Base-by-base conservation (phyloP, 1,140 invertebrate species). In the Elymnias hypermnestra region DNA sequence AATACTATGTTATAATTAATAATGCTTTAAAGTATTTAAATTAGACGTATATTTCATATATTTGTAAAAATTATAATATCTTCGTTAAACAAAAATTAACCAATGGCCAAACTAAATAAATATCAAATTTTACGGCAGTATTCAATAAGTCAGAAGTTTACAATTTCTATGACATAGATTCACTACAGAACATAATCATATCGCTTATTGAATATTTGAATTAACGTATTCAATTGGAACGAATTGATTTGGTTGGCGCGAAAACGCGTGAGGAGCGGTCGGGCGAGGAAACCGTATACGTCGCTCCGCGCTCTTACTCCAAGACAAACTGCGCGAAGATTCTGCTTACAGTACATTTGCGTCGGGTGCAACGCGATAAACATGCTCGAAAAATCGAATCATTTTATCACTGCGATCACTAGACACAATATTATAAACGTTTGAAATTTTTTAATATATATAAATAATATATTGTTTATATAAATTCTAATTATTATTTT, bases 301-400 rank as follows among this genome's bases (percentile, higher is more conserved):
- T 74, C 61, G 43, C 56, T 44, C 57, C 63, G 66, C 63, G 60
- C 37, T 60, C 58, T 61, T 46, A 39, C 35, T 53, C 63, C 66
- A 57, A 43, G 57, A 52, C 15, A 45, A 56, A 76, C 67, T 76
- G 71, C 37, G 45, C 13, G 36, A 39, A 31, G 12, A 10, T 5
- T 12, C 0, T 8, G 13, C 29, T 33, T 33, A 14, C 29, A 33
- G 14, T 33, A 14, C 29, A 33, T 15, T 33, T 12, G 29, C 13
- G 13, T 5, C 29, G 12, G 8, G 15, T 33, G 14, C 29, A 33
- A 33, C 13, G 2, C 13, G 29, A 12, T 14, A 33, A 7, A n/a
- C n/a, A 3, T 12, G 8, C 12, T 14, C 13, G n/a, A 5, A 15
- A 33, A 15, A 33, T 33, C 14, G 29, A 1, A 15, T 33, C 13